Evolutionary conservation across 2,113 vertebrate genomes (phyloP).

Genomic region (Odocoileus hemionus): DNA sequence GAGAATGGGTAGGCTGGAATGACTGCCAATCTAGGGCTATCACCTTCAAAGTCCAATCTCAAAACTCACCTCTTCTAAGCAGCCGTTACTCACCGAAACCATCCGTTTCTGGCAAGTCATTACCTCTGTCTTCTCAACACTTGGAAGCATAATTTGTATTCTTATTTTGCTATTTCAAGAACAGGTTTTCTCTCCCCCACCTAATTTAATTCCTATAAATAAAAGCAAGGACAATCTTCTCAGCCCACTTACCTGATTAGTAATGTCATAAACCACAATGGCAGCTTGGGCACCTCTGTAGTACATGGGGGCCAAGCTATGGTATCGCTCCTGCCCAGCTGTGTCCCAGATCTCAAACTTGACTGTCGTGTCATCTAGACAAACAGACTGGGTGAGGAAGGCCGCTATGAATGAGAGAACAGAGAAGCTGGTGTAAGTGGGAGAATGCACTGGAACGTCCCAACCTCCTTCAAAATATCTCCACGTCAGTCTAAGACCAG

Average conservation of each 20-base stretch:
- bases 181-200: not conserved
- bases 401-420: slow-evolving; percentile 73
- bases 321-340: slow-evolving; percentile 86
- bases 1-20: not conserved
- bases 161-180: slow-evolving; percentile 40
- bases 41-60: not conserved
- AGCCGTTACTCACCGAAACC: not conserved
- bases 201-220: slow-evolving; percentile 19
- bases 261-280: slow-evolving; percentile 87
- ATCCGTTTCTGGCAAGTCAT: not conserved
- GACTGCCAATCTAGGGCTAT: not conserved
- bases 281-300: slow-evolving; percentile 85
- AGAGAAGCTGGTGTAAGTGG: not conserved
- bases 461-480: not conserved
- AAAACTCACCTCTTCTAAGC: not conserved
- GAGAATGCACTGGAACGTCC: not conserved
- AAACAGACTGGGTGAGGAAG: slow-evolving; percentile 86
- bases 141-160: not conserved
- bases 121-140: not conserved
- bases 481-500: not conserved
- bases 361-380: slow-evolving; percentile 86
- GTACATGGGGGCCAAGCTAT: slow-evolving; percentile 89
- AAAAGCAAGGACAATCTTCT: slow-evolving; percentile 7
- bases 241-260: slow-evolving; percentile 81
- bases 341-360: slow-evolving; percentile 90